phyloP scores from a whole-genome alignment of 2,888 invertebrate genomes.

The Agriopis leucophaearia region DNA sequence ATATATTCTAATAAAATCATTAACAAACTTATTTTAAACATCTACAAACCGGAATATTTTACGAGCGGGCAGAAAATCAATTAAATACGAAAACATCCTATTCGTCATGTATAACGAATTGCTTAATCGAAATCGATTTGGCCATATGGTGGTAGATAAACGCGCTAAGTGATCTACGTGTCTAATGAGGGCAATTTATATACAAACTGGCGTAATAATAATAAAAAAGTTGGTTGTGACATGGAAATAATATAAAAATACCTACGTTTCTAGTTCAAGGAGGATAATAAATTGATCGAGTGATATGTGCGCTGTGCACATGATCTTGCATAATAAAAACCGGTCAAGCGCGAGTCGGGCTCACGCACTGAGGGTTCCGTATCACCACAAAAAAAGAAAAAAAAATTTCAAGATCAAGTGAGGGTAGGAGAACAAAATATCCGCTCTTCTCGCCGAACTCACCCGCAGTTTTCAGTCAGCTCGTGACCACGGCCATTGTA shows the following conservation, averaged over 20 bases:
- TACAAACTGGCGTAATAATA: slow-evolving; percentile 43
- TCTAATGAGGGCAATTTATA: slow-evolving; percentile 48
- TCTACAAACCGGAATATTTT: slow-evolving; percentile 22
- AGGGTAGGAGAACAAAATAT: too few relatives aligned
- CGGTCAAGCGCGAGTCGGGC: too few relatives aligned
- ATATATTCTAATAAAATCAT: slow-evolving; percentile 5
- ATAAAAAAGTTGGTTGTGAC: slow-evolving; percentile 48
- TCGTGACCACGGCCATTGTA: too few relatives aligned
- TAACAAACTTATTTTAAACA: slow-evolving; percentile 3
- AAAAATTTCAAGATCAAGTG: too few relatives aligned
- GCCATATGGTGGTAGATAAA: slow-evolving; percentile 29
- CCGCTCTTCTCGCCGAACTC: too few relatives aligned
- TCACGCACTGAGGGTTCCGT: too few relatives aligned
- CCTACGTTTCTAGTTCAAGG: slow-evolving; percentile 58
- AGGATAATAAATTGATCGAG: slow-evolving; percentile 48
- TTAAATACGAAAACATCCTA: slow-evolving; percentile 11
- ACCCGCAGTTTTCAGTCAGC: too few relatives aligned
- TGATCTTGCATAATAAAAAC: not conserved
- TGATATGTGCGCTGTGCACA: slow-evolving; percentile 17
- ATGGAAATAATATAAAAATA: slow-evolving; percentile 43
- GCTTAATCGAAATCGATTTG: slow-evolving; percentile 23
- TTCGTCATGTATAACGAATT: slow-evolving; percentile 15
- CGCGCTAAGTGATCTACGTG: slow-evolving; percentile 31
- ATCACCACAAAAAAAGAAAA: too few relatives aligned
- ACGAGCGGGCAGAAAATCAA: slow-evolving; percentile 15